Percentiles rank a stretch among this genome's conserved stretches.
phyloP scores from a whole-genome alignment of 2,797 vertebrate genomes.

The Cryptoblepharus egeriae region DNA sequence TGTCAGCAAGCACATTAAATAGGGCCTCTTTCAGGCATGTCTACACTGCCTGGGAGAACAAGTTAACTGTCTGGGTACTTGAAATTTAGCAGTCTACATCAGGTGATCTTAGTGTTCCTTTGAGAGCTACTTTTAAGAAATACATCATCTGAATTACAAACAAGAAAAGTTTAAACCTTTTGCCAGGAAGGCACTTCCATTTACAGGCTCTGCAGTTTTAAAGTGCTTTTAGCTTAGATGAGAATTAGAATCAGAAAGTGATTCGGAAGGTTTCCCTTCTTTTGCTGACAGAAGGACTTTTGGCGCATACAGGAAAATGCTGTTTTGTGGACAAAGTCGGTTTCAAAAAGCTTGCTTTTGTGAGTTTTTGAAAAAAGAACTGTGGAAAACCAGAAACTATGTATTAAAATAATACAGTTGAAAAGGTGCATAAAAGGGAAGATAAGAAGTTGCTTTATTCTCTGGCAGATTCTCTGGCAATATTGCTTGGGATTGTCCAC shows the following conservation, averaged over 20 bases:
- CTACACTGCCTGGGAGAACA: not conserved
- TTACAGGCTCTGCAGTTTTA: slow-evolving; percentile 1
- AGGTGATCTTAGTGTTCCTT: not conserved
- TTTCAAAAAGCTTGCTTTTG: not conserved
- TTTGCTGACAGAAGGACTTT: not conserved
- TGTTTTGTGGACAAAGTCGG: not conserved
- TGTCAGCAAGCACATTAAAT: slow-evolving; percentile 1
- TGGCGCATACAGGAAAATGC: too few species aligned
- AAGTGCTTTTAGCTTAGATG: not conserved
- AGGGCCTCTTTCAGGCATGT: not conserved
- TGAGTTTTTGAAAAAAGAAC: not conserved
- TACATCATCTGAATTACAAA: slow-evolving; percentile 9
- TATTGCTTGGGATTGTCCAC: too few species aligned
- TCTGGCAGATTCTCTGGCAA: too few species aligned
- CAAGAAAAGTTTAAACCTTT: not conserved
- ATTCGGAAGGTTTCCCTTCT: not conserved
- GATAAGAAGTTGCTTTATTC: too few species aligned
- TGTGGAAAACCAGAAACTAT: not conserved
- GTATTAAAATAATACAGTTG: not conserved
- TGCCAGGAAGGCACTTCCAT: not conserved
- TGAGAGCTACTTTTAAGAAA: slow-evolving; percentile 1
- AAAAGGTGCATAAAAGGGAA: not conserved
- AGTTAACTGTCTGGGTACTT: not conserved
- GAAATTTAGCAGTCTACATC: not conserved
- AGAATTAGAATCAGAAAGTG: not conserved